Evolutionary conservation across 1,140 invertebrate genomes (phyloP), one percentile per base, ranked within the genome.

Genomic region (Mycetomoellerius zeteki): DNA sequence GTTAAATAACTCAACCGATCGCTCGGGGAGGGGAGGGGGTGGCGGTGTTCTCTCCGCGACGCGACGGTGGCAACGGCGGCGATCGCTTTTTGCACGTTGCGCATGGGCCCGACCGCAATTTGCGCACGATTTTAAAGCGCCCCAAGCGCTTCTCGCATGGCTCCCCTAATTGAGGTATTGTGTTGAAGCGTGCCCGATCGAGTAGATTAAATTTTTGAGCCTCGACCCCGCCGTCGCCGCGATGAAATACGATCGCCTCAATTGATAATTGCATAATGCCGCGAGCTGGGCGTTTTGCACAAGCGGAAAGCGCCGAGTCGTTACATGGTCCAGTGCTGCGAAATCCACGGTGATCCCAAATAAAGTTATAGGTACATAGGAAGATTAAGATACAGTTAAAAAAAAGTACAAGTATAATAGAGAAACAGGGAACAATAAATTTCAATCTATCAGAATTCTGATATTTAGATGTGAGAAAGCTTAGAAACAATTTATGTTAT

Each of bases 1-100:
- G 75, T 86, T 89, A 89, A 89, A 89, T 86, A 89, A 85, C 71
- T 82, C 33, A 75, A 89, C n/a, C 60, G 73, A 56, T 43, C 54
- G 30, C 2, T 37, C 14, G 71, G 50, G 43, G 8, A 4, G 80
- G 54, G 62, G n/a, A n/a, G n/a, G n/a, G n/a, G n/a, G n/a, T n/a
- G n/a, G n/a, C n/a, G n/a, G n/a, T n/a, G n/a, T n/a, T n/a, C n/a
- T n/a, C 50, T 33, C 43, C 14, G 2, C 60, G 56, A 37, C 16
- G 47, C 54, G 54, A 5, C 7, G 71, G 52, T 16, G 47, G 14
- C 27, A 19, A 24, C 56, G 10, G 10, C 56, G 56, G 56, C 21
- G 24, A 88, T 85, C 73, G 71, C 86, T 88, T 88, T 85, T 88
- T 85, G 71, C 77, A 37, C 58, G 76, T 21, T 82, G 71, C 69